Percentiles rank a stretch among this genome's conserved stretches.
phyloP scores from a whole-genome alignment of 2,888 invertebrate genomes.

The Exocentrus adspersus region DNA sequence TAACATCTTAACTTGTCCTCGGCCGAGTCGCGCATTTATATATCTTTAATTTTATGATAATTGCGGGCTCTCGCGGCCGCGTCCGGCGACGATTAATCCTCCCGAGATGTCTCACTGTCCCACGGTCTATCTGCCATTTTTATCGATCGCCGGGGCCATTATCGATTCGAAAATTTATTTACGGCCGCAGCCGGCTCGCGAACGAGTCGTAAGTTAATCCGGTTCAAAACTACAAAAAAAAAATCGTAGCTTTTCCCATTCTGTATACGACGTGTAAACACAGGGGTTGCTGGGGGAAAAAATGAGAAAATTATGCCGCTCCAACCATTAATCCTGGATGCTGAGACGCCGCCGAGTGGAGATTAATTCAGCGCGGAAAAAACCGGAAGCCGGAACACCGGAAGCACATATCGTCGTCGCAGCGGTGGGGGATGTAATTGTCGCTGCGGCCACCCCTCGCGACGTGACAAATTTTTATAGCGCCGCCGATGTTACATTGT shows the following conservation, averaged over 20 bases:
- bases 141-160: slow-evolving; percentile 13
- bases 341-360: slow-evolving; percentile 28
- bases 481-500: slow-evolving; percentile 21
- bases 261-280: too few relatives aligned
- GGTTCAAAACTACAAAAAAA: too few relatives aligned
- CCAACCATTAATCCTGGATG: not conserved
- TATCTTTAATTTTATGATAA: slow-evolving; percentile 26
- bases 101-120: slow-evolving; percentile 12
- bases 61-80: slow-evolving; percentile 2
- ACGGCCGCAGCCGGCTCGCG: too few relatives aligned
- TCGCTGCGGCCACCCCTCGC: slow-evolving; percentile 52
- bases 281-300: too few relatives aligned
- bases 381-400: slow-evolving; percentile 54
- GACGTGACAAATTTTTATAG: slow-evolving; percentile 62
- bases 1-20: slow-evolving; percentile 16
- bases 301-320: not conserved
- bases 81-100: slow-evolving; percentile 5
- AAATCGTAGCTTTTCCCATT: too few relatives aligned
- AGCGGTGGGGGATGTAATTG: slow-evolving; percentile 61
- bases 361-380: slow-evolving; percentile 42
- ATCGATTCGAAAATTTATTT: slow-evolving; percentile 16
- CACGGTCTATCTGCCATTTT: not conserved
- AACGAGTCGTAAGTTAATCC: slow-evolving; percentile 1
- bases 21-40: slow-evolving; percentile 7
- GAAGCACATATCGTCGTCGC: slow-evolving; percentile 60